Percentiles rank a stretch among this genome's conserved stretches.
These are phyloP conservation scores for Atherix ibis DNA, from an alignment of 2,888 invertebrate species.

Conservation along the genomic window DNA sequence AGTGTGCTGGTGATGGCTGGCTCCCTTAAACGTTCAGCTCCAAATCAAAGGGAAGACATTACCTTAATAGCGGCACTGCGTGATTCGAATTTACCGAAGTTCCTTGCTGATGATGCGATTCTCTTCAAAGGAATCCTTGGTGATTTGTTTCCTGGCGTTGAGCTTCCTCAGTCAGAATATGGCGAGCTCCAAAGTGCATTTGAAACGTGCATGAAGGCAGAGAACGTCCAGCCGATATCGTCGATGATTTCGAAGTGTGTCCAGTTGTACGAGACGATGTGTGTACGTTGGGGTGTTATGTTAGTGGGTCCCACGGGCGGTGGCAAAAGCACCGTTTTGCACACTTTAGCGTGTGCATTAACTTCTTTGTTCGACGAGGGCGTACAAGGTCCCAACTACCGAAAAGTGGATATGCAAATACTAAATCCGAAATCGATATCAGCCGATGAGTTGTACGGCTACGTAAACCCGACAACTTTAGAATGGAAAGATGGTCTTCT, in stretches of 20 bases:
- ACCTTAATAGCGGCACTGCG: slow-evolving; percentile 70
- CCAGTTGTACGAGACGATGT: slow-evolving; percentile 80
- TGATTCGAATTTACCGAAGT: slow-evolving; percentile 83
- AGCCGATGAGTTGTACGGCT: slow-evolving; percentile 79
- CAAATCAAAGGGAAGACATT: slow-evolving; percentile 69
- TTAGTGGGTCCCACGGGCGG: slow-evolving; percentile 80
- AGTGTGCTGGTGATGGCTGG: slow-evolving; percentile 89
- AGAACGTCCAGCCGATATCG: slow-evolving; percentile 48
- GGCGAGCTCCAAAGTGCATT: slow-evolving; percentile 55
- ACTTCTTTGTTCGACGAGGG: slow-evolving; percentile 45
- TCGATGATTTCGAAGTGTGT: slow-evolving; percentile 36
- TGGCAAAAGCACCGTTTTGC: slow-evolving; percentile 63
- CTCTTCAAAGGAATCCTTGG: slow-evolving; percentile 75
- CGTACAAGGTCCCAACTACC: slow-evolving; percentile 44
- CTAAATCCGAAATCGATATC: slow-evolving; percentile 81
- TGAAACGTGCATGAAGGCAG: slow-evolving; percentile 35
- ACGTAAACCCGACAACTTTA: slow-evolving; percentile 63
- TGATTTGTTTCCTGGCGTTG: slow-evolving; percentile 78
- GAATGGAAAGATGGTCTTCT: slow-evolving; percentile 87
- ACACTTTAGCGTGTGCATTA: slow-evolving; percentile 58
- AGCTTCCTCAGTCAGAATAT: slow-evolving; percentile 64
- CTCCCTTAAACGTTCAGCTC: slow-evolving; percentile 67
- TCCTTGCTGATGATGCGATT: slow-evolving; percentile 66
- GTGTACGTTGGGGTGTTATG: slow-evolving; percentile 86
- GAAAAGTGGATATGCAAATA: slow-evolving; percentile 58